Base-by-base conservation (phyloP, 2,888 invertebrate species). In the Marronus borbonicus region DNA sequence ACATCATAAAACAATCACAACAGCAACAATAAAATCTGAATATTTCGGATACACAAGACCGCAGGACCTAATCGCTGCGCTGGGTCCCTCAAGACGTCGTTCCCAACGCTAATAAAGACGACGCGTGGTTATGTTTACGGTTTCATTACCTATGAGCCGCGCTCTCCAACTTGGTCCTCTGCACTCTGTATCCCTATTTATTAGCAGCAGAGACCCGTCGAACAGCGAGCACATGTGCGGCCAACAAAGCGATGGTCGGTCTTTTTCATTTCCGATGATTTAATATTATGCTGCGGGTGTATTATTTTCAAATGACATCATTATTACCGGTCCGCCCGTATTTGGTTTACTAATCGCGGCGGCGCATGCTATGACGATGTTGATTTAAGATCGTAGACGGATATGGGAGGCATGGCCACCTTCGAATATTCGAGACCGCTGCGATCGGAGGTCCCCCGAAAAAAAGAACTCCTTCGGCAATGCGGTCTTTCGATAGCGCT, bases 261-360 rank as follows among this genome's bases (percentile, higher is more conserved):
- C 83, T 85, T 85, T 58, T 86, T 86, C 86, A 86, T 86, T 86
- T 85, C 31, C 84, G 85, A 86, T 87, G 87, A 87, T 86, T 86
- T 87, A 87, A 86, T 86, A 86, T 85, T 84, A 60, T 72, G 84
- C 84, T 84, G 83, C 83, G 82, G 83, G 84, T 84, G 81, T 85
- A 86, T 86, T 85, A 85, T 84, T 85, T 86, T 85, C 85, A 82
- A 85, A 84, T 85, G 85, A 84, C 83, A 84, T 86, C 85, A 84
- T 86, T 85, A 85, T 83, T 84, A 81, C 83, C 82, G 83, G 83
- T 82, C 84, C 83, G 83, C 72, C 85, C 84, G 84, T 84, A 85
- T 85, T 85, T 85, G 85, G 85, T 85, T 85, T 85, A 85, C 85
- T 85, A 85, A 85, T 85, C 84, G 84, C 82, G 83, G 81, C 68